A percentile compares a stretch with the other conserved stretches of the same genome.
Conservation (phyloP, 2,797 vertebrate species). For the Lagorchestes hirsutus region DNA sequence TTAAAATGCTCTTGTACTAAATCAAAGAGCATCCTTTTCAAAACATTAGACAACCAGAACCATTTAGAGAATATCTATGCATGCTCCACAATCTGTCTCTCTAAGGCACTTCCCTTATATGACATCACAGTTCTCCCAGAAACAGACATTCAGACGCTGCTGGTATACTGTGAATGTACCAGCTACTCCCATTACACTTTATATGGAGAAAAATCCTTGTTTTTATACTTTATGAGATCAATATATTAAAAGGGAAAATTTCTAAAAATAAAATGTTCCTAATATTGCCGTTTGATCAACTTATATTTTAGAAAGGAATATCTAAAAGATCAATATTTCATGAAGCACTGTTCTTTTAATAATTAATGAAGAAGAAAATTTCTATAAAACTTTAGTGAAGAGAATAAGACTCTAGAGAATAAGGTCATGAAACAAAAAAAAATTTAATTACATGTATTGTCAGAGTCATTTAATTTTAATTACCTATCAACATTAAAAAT, state of each 20-base stretch:
- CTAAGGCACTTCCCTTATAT: neutral
- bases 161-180: neutral
- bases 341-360: conserved; percentile 83
- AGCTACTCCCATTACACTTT: neutral
- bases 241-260: neutral
- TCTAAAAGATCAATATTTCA: conserved; percentile 84
- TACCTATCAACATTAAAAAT: conserved; percentile 77
- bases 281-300: conserved; percentile 67
- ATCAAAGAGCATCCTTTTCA: neutral
- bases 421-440: conserved; percentile 76
- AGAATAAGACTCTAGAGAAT: conserved; percentile 62
- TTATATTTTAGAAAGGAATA: conserved; percentile 81
- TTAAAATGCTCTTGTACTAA: neutral
- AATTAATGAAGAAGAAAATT: conserved; percentile 79
- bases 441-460: conserved; percentile 76
- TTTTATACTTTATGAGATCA: neutral
- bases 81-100: neutral
- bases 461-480: conserved; percentile 79
- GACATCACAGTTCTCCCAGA: neutral
- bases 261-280: conserved; percentile 36
- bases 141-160: neutral
- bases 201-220: neutral
- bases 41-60: neutral
- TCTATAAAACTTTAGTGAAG: conserved; percentile 76
- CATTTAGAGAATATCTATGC: neutral